phyloP scores from a whole-genome alignment of 2,888 invertebrate genomes.

The Drosophila prolongata region DNA sequence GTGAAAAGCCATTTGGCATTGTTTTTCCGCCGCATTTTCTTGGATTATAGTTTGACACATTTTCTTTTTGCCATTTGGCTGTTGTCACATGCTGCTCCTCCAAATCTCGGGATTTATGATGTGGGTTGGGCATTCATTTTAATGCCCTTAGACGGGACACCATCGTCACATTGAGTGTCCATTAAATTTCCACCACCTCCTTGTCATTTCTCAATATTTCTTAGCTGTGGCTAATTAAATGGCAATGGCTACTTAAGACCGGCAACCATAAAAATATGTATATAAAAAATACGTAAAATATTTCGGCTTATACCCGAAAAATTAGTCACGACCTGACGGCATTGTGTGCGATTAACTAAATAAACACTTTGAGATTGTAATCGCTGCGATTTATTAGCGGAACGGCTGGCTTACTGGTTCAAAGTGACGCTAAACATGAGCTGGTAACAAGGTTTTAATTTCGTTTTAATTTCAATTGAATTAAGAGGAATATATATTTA shows the following conservation, averaged over 20 bases:
- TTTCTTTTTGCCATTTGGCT: conserved; percentile 11
- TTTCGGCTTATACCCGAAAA: conserved; percentile 38
- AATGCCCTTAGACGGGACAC: conserved; percentile 52
- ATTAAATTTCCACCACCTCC: conserved; percentile 48
- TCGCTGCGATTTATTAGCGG: conserved; percentile 49
- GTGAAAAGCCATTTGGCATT: conserved; percentile 51
- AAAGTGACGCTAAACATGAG: conserved; percentile 29
- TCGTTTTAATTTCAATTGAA: conserved; percentile 32
- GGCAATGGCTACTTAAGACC: conserved; percentile 52
- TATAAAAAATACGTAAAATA: conserved; percentile 20
- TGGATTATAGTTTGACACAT: conserved; percentile 41
- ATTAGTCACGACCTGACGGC: conserved; percentile 57
- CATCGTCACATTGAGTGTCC: conserved; percentile 45
- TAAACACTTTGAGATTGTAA: conserved; percentile 45
- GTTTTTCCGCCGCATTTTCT: conserved; percentile 47
- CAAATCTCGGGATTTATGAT: conserved; percentile 23
- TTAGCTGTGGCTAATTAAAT: conserved; percentile 56
- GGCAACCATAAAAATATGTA: conserved; percentile 44
- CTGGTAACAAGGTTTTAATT: conserved; percentile 32
- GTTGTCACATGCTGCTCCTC: conserved; percentile 25
- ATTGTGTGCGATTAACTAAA: conserved; percentile 27
- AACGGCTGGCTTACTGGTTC: conserved; percentile 20
- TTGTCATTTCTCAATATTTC: conserved; percentile 17
- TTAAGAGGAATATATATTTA: conserved; percentile 28
- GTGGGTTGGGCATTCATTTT: conserved; percentile 50